Percentiles rank a stretch among this genome's conserved stretches.
phyloP scores from a whole-genome alignment of 23 tunicate genomes.

The Trididemnum clinides region DNA sequence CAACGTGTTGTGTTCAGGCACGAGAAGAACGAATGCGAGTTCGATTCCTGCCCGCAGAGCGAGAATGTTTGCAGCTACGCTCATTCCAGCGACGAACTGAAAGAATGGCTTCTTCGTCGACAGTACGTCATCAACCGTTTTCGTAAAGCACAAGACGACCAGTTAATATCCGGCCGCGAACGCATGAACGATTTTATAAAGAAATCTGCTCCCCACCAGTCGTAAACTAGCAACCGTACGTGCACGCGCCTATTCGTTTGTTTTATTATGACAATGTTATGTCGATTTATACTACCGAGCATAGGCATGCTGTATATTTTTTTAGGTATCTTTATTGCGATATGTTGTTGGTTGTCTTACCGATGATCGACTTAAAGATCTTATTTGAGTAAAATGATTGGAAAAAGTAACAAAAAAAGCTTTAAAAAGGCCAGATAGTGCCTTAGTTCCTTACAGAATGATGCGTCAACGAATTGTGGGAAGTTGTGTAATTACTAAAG shows the following conservation, averaged over 20 bases:
- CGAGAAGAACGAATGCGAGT: constrained; percentile 73
- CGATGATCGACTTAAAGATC: too few relatives aligned
- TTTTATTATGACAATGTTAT: neutral
- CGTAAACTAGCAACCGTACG: neutral
- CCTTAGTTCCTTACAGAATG: too few relatives aligned
- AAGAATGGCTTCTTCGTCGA: constrained; percentile 74
- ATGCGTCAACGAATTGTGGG: too few relatives aligned
- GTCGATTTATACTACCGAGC: too few relatives aligned
- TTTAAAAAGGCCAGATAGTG: neutral
- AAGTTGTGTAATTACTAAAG: too few relatives aligned
- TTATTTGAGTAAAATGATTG: neutral
- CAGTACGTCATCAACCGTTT: constrained; percentile 82
- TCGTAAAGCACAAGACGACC: constrained; percentile 82
- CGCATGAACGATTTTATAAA: constrained; percentile 82
- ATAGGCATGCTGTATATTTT: constrained; percentile 23
- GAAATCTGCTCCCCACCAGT: constrained; percentile 30
- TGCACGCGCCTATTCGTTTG: neutral
- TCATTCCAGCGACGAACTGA: constrained; percentile 72
- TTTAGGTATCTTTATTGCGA: constrained; percentile 17
- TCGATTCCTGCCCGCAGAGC: constrained; percentile 54
- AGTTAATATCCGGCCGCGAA: constrained; percentile 50
- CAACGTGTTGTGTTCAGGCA: constrained; percentile 59
- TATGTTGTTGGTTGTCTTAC: neutral
- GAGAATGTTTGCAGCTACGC: constrained; percentile 79
- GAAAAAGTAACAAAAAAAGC: neutral